Evolutionary conservation across 2,888 invertebrate genomes (phyloP).

Genomic region (Phytoseiulus persimilis): DNA sequence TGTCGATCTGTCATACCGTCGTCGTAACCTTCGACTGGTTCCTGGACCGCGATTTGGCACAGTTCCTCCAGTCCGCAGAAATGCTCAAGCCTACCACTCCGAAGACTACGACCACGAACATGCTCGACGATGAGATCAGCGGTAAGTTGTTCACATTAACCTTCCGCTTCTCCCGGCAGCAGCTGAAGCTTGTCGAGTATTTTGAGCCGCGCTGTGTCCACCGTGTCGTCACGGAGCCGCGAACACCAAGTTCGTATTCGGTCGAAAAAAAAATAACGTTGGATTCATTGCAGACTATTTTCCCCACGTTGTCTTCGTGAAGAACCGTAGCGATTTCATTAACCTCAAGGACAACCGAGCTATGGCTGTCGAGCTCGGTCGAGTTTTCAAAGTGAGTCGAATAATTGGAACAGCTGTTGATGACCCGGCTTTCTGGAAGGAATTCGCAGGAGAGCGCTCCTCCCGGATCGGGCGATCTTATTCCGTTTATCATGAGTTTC

Average conservation of each 20-base stretch:
- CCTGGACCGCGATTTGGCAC: constrained; percentile 22
- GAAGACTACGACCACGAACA: neutral
- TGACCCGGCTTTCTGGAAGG: no score
- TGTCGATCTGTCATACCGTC: constrained; percentile 20
- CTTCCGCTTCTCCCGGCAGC: no score
- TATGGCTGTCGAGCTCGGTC: constrained; percentile 15
- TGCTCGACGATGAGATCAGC: constrained; percentile 26
- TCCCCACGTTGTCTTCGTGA: constrained; percentile 26
- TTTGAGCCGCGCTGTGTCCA: no score
- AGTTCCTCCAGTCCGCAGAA: constrained; percentile 26
- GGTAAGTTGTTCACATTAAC: neutral
- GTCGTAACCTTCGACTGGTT: constrained; percentile 31
- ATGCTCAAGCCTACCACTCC: constrained; percentile 27
- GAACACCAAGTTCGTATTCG: neutral
- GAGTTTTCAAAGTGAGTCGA: constrained; percentile 21
- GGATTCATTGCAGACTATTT: constrained; percentile 27
- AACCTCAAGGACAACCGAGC: neutral
- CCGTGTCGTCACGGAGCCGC: neutral
- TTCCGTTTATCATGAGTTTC: no score
- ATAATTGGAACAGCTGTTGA: no score
- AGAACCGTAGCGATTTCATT: constrained; percentile 7
- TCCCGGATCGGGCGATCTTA: neutral
- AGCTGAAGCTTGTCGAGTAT: no score
- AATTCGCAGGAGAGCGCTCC: no score
- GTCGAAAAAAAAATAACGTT: no score